Base-by-base conservation (phyloP, 2,888 invertebrate genomes). In the Agrypnus murinus region DNA sequence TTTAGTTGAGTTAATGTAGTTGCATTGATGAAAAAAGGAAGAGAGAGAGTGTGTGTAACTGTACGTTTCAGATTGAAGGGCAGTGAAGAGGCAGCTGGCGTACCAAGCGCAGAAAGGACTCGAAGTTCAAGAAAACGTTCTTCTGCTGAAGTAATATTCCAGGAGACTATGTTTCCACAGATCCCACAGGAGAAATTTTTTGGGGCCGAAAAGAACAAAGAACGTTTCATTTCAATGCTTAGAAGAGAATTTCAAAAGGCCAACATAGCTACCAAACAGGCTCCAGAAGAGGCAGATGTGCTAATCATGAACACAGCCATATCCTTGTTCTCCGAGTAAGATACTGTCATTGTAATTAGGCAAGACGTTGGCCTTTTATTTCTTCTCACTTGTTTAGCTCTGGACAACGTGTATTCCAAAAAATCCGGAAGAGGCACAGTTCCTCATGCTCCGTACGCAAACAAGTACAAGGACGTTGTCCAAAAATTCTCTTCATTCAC, bases 151-250 rank as follows among this genome's bases (percentile, higher is more conserved):
- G 66, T 76, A 32, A 9, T 72, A 15, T 77, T 79, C 68, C 68
- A 73, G 45, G 70, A 74, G 31, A 31, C 67, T 43, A 68, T 58
- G 36, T 48, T 58, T n/a, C 31, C 15, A 7, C 55, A 59, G 10
- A 59, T 74, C 10, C 48, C 71, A 1, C 79, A 79, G 69, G 77
- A 80, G 34, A 66, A 70, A 46, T 81, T 79, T 65, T 69, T 80
- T 65, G 12, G 69, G 38, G 73, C 75, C 65, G 71, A 70, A 57
- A 67, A 65, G 60, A 79, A 78, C 50, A 78, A 77, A 72, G 34
- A 17, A 12, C 50, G 73, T 43, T 70, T 79, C 15, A 78, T 80
- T 38, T 12, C 36, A 5, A 66, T 75, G 69, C 65, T 74, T 64
- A 70, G 38, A 62, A 62, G 63, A 36, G 36, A 57, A 75, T 69